Conservation (phyloP, 2,888 invertebrate genomes). For the Drosophila helvetica region DNA sequence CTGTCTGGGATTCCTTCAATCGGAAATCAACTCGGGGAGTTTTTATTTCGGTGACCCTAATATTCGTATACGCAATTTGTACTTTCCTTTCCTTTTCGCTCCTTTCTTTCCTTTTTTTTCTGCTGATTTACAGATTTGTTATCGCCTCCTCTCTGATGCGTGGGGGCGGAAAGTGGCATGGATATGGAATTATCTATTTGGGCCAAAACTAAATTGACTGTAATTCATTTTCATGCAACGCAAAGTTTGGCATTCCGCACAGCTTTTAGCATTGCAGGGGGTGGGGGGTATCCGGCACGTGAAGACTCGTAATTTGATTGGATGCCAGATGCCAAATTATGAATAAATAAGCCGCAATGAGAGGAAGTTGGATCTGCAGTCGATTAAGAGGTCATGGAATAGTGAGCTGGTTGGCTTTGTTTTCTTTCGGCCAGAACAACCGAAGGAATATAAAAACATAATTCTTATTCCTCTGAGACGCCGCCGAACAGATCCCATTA, state of each 20-base stretch:
- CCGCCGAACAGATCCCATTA: background rate
- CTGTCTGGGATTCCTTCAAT: slow-evolving; percentile 28
- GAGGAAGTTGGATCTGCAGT: too few relatives aligned
- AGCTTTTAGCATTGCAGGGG: slow-evolving; percentile 16
- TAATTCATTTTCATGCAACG: slow-evolving; percentile 35
- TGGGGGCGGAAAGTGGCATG: slow-evolving; percentile 21
- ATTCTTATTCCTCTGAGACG: too few relatives aligned
- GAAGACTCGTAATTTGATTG: background rate
- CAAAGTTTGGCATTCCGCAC: slow-evolving; percentile 18
- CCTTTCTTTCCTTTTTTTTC: slow-evolving; percentile 2
- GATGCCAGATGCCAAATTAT: background rate
- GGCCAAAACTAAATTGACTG: slow-evolving; percentile 47
- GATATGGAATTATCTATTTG: slow-evolving; percentile 44
- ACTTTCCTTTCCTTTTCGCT: slow-evolving; percentile 1
- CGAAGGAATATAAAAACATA: too few relatives aligned
- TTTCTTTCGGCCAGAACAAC: too few relatives aligned
- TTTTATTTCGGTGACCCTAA: slow-evolving; percentile 38
- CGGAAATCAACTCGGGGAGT: slow-evolving; percentile 28
- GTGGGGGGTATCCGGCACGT: slow-evolving; percentile 2
- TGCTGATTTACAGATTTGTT: slow-evolving; percentile 44
- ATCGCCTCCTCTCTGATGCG: slow-evolving; percentile 44
- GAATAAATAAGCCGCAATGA: background rate
- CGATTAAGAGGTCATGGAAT: too few relatives aligned
- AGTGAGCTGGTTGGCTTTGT: too few relatives aligned
- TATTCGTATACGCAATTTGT: slow-evolving; percentile 13